Conservation (phyloP, 92 coral and sea anemone species). For the Diadumene lineata region DNA sequence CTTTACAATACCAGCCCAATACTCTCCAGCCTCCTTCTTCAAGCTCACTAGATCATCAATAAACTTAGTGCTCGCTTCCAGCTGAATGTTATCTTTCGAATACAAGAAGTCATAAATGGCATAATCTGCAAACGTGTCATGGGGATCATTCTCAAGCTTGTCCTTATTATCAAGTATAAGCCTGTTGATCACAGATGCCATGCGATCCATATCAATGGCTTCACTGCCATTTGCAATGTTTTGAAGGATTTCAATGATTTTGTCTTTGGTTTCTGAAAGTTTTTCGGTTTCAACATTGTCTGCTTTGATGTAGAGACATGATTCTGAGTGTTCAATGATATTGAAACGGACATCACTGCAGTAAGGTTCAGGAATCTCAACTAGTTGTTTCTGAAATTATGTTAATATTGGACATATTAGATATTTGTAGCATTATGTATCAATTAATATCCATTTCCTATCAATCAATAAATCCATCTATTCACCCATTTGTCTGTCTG, state of each 20-base stretch:
- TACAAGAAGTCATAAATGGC: constrained; percentile 84
- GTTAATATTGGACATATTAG: not conserved
- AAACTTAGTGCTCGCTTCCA: constrained; percentile 58
- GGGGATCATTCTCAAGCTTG: constrained; percentile 82
- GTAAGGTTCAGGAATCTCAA: constrained; percentile 88
- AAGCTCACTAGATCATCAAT: constrained; percentile 62
- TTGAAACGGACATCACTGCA: constrained; percentile 80
- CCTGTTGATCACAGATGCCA: constrained; percentile 83
- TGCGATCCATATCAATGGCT: constrained; percentile 80
- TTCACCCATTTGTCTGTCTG: no score
- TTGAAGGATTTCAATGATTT: constrained; percentile 65
- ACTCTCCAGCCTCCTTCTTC: constrained; percentile 58
- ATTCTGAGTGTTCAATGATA: constrained; percentile 71
- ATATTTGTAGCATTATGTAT: no score
- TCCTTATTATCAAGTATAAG: constrained; percentile 84
- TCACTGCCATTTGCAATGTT: constrained; percentile 66
- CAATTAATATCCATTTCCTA: no score
- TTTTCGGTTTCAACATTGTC: constrained; percentile 78
- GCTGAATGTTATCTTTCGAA: constrained; percentile 59
- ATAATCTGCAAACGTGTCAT: constrained; percentile 78
- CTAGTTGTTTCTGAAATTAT: constrained; percentile 58
- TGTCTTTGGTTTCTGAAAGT: constrained; percentile 70
- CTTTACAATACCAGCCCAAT: constrained; percentile 73
- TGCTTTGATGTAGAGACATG: constrained; percentile 76
- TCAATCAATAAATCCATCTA: no score